Conservation (phyloP, 2,797 vertebrate species). For the Geotrypetes seraphini region DNA sequence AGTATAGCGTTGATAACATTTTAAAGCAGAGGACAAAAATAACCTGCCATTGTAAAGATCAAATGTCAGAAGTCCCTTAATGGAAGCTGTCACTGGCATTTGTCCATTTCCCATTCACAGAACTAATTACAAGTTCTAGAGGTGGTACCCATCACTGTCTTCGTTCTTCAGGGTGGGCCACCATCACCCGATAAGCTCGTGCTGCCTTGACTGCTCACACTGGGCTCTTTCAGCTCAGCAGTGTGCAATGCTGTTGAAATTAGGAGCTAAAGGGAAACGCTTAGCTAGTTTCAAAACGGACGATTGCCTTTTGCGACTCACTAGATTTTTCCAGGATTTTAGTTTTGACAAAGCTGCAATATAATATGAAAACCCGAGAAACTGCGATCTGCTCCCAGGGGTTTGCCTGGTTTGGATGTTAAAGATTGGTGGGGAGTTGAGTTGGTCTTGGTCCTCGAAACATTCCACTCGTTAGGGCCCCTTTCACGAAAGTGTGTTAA, state of each 20-base stretch:
- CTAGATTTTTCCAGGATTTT: conserved; percentile 22
- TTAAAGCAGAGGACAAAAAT: conserved; percentile 6
- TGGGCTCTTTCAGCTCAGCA: background rate
- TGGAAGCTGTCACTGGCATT: conserved; percentile 5
- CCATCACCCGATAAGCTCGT: background rate
- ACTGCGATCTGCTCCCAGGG: conserved; percentile 21
- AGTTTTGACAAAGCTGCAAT: conserved; percentile 50
- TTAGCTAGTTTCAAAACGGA: conserved; percentile 21
- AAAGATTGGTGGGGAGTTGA: conserved; percentile 25
- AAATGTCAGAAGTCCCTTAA: no score
- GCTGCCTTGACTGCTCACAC: background rate
- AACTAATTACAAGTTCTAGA: no score
- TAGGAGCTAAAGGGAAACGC: conserved; percentile 17
- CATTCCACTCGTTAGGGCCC: conserved; percentile 34
- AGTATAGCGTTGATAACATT: background rate
- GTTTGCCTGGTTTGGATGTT: conserved; percentile 27
- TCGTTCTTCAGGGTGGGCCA: background rate
- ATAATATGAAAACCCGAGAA: conserved; percentile 44
- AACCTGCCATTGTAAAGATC: background rate
- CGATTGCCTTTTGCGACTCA: conserved; percentile 25
- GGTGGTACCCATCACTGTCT: accelerated
- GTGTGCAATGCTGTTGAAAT: conserved; percentile 1
- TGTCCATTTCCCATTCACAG: conserved; percentile 2
- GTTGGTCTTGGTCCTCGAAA: conserved; percentile 39
- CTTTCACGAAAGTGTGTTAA: no score